Evolutionary conservation across 2,888 invertebrate species (phyloP), one percentile per base, ranked within the genome.

Genomic region (Meganola albula): DNA sequence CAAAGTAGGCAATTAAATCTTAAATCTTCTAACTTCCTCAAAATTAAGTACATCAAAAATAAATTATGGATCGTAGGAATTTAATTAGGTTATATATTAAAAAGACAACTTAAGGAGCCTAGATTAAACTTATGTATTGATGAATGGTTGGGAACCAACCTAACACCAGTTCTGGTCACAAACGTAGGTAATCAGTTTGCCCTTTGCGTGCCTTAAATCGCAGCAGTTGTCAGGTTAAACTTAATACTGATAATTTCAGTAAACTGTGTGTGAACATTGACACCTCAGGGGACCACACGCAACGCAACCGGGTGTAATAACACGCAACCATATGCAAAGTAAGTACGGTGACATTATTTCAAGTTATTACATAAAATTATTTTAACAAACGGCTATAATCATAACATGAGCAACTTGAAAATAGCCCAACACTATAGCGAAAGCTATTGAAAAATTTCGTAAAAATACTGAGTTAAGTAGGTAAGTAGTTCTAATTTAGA

Each of bases 121-220:
- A n/a, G n/a, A n/a, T n/a, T n/a, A n/a, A n/a, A n/a, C n/a, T n/a
- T n/a, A n/a, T n/a, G n/a, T n/a, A n/a, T n/a, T n/a, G n/a, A n/a
- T n/a, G n/a, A n/a, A n/a, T n/a, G n/a, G n/a, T n/a, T n/a, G n/a
- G n/a, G n/a, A n/a, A n/a, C n/a, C n/a, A n/a, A n/a, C n/a, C n/a
- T n/a, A n/a, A n/a, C n/a, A n/a, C n/a, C n/a, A n/a, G n/a, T n/a
- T n/a, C n/a, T n/a, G n/a, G n/a, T n/a, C n/a, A n/a, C n/a, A n/a
- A n/a, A n/a, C n/a, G n/a, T n/a, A n/a, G 12, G 23, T 20, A n/a
- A 24, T 21, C 23, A 10, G 4, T 12, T 21, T 4, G 11, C 5
- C 40, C 11, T n/a, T 28, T 32, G 48, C 53, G 34, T 49, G 47
- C 28, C 12, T 20, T 37, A 45, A 52, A 58, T 36, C 18, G 51